phyloP scores from a whole-genome alignment of 2,888 invertebrate species.

The Drosophila paucipuncta region DNA sequence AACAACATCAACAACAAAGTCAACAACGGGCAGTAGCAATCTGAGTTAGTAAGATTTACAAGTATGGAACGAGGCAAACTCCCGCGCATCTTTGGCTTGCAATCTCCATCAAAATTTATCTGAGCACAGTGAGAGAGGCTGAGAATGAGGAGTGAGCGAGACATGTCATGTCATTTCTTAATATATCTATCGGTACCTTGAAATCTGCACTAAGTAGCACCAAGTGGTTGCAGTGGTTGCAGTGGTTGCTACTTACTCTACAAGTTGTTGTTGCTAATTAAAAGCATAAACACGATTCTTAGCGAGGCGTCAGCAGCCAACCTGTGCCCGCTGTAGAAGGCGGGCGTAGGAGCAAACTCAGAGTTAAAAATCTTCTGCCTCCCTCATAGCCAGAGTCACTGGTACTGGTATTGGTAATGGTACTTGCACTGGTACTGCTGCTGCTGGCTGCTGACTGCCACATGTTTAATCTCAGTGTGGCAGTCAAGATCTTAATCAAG shows the following conservation, averaged over 20 bases:
- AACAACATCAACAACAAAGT: background rate
- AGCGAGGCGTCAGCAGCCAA: constrained; percentile 71
- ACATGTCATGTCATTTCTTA: constrained; percentile 80
- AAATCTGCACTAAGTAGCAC: constrained; percentile 77
- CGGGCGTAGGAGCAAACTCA: constrained; percentile 53
- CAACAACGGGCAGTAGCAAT: constrained; percentile 1
- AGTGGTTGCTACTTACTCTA: constrained; percentile 73
- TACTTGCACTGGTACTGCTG: constrained; percentile 12
- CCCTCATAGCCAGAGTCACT: constrained; percentile 29
- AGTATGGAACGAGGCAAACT: constrained; percentile 40
- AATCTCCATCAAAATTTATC: constrained; percentile 80
- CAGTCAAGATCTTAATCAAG: constrained; percentile 77
- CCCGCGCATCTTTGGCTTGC: constrained; percentile 55
- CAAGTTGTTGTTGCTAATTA: constrained; percentile 82
- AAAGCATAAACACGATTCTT: constrained; percentile 82
- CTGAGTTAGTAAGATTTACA: constrained; percentile 43
- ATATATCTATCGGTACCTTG: constrained; percentile 79
- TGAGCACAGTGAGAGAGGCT: constrained; percentile 22
- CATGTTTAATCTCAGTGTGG: constrained; percentile 71
- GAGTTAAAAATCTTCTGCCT: constrained; percentile 31
- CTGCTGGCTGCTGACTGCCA: constrained; percentile 40
- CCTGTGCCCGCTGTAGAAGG: constrained; percentile 58
- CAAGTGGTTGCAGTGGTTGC: constrained; percentile 44
- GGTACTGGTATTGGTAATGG: constrained; percentile 17
- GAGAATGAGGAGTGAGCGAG: constrained; percentile 65